phyloP scores from a whole-genome alignment of 2,797 vertebrate species.

The Argyrosomus regius region DNA sequence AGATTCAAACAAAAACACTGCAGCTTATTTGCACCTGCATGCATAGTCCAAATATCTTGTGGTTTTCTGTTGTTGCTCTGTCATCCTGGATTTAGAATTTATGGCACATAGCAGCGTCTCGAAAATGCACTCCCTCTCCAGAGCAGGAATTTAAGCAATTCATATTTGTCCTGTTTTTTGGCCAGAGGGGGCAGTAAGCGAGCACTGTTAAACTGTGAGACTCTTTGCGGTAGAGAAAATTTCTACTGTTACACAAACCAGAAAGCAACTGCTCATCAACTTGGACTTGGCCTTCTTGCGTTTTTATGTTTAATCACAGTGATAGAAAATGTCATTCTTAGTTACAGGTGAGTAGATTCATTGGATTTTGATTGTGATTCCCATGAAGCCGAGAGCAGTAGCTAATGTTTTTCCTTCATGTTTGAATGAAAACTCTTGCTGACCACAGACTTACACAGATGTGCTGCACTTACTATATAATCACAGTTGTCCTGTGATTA shows the following conservation, averaged over 20 bases:
- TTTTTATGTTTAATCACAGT: slow-evolving; percentile 52
- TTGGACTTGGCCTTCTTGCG: slow-evolving; percentile 39
- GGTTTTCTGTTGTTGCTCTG: slow-evolving; percentile 45
- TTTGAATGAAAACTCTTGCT: slow-evolving; percentile 64
- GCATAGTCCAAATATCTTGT: slow-evolving; percentile 46
- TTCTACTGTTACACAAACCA: slow-evolving; percentile 39
- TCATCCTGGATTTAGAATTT: slow-evolving; percentile 48
- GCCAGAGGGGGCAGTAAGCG: slow-evolving; percentile 71
- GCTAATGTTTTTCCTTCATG: slow-evolving; percentile 61
- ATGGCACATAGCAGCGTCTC: slow-evolving; percentile 43
- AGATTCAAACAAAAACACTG: slow-evolving; percentile 20
- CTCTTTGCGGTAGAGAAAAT: slow-evolving; percentile 33
- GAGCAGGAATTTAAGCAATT: slow-evolving; percentile 67
- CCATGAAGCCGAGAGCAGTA: slow-evolving; percentile 45
- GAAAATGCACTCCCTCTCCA: slow-evolving; percentile 35
- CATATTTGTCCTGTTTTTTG: slow-evolving; percentile 18
- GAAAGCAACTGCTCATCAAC: slow-evolving; percentile 57
- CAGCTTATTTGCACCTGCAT: slow-evolving; percentile 34
- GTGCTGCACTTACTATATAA: slow-evolving; percentile 70
- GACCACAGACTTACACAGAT: slow-evolving; percentile 71
- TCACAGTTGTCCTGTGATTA: slow-evolving; percentile 76
- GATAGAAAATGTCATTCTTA: slow-evolving; percentile 49
- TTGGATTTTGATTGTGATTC: slow-evolving; percentile 62
- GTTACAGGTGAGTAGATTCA: slow-evolving; percentile 58
- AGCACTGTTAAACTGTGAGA: slow-evolving; percentile 13